These are phyloP conservation scores for Hippocampus guttulatus DNA, from an alignment of 2,113 vertebrate genomes.

Conservation along the genomic window DNA sequence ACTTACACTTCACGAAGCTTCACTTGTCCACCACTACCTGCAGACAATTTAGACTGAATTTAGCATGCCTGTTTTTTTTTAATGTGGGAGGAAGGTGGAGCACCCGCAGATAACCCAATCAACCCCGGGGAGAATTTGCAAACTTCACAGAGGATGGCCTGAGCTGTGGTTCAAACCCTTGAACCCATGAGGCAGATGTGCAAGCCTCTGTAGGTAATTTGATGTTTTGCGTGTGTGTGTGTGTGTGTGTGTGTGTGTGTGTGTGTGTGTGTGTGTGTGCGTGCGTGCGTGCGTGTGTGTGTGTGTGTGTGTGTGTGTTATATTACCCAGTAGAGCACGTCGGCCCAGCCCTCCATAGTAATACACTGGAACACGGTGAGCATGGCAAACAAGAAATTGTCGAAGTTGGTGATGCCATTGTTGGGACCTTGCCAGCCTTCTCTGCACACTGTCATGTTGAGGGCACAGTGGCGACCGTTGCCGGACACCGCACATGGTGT, in stretches of 20 bases:
- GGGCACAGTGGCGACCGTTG: constrained; percentile 86
- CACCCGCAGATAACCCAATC: no score
- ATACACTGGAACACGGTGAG: constrained; percentile 98
- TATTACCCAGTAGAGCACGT: constrained; percentile 94
- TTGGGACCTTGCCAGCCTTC: constrained; percentile 96
- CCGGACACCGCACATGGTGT: constrained; percentile 91
- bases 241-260: no score
- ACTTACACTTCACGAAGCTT: no score
- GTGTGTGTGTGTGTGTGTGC: no score
- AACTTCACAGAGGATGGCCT: neutral
- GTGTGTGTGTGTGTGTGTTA: no score
- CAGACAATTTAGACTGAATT: neutral
- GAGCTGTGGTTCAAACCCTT: neutral
- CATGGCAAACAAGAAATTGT: constrained; percentile 98
- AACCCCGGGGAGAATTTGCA: neutral
- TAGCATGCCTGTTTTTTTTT: neutral
- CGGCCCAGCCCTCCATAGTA: constrained; percentile 99
- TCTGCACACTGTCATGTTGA: constrained; percentile 85
- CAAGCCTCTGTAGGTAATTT: neutral
- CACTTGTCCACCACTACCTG: no score
- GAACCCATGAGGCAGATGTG: neutral
- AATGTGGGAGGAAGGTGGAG: neutral
- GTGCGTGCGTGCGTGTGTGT: no score
- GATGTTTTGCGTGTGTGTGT: no score
- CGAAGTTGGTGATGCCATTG: constrained; percentile 98